These are phyloP conservation scores for Ifrita kowaldi DNA, from an alignment of 2,113 vertebrate genomes.

Conservation along the genomic window DNA sequence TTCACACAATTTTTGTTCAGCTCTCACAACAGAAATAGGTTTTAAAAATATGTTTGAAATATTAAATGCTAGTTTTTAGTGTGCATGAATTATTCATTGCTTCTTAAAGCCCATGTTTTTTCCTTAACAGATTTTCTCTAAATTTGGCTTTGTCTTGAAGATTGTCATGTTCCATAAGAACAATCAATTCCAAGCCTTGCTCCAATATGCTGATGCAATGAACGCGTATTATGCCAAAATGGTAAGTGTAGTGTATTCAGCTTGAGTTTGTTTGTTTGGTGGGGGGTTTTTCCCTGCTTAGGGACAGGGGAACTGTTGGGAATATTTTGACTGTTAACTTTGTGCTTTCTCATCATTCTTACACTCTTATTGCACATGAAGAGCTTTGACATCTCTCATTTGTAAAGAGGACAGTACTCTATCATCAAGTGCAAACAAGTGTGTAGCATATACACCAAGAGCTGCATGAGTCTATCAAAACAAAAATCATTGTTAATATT, in stretches of 20 bases:
- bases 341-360: not conserved
- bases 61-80: not conserved
- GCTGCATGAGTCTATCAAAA: not conserved
- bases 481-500: not conserved
- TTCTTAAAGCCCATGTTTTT: not conserved
- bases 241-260: constrained; percentile 67
- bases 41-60: not conserved
- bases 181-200: constrained; percentile 81
- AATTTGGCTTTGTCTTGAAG: constrained; percentile 82
- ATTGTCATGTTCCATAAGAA: constrained; percentile 85
- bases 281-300: rapidly evolving
- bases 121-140: constrained; percentile 80
- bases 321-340: not conserved
- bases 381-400: not conserved
- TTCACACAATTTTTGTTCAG: not conserved
- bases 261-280: not conserved
- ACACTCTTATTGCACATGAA: not conserved
- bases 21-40: not conserved
- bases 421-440: not conserved
- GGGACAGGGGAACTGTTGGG: not conserved
- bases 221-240: constrained; percentile 82
- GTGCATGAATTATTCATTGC: not conserved
- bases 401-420: not conserved
- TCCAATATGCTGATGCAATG: constrained; percentile 79
- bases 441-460: not conserved